Evolutionary conservation across 2,888 invertebrate genomes (phyloP), one percentile per base, ranked within the genome.

Genomic region (Lysandra coridon): DNA sequence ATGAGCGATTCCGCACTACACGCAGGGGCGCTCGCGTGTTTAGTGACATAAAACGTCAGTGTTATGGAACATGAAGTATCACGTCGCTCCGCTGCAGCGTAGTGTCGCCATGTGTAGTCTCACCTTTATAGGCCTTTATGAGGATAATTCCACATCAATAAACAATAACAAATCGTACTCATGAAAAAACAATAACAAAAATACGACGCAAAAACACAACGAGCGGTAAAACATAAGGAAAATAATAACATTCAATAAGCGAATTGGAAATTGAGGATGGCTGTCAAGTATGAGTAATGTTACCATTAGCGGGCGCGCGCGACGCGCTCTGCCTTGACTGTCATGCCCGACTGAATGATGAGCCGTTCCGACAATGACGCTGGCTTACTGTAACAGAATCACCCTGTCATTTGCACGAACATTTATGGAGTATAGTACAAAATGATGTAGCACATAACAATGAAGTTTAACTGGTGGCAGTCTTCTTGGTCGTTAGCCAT

Each of bases 321-420:
- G 92, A 90, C 82, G 84, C 84, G 85, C 90, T 88, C 84, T 91
- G 90, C 85, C 92, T 89, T 84, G 93, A 92, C 87, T 92, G 93
- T 94, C 93, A 94, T 89, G 91, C 88, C 79, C 91, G 87, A 84
- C 89, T 92, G 83, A 91, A 90, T 76, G 93, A 91, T 4, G 94
- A 93, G 49, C 87, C 89, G 80, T 92, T 91, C 4, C 90, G 88
- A 78, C 87, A 92, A 83, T 93, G 90, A 84, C 90, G 89, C 85
- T 93, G 94, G 87, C 94, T 94, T 80, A 89, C 94, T 94, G 91
- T 78, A 92, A 89, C 82, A 86, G 85, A 84, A 69, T 37, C 69
- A 69, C 14, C 64, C 3, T 12, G 82, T 78, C 57, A 78, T 79
- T 79, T 81, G 37, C 33, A 64, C 10, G 64, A 23, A 30, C 1